These are phyloP conservation scores for Leistus spinibarbis DNA, from an alignment of 2,888 invertebrate genomes.

Conservation along the genomic window DNA sequence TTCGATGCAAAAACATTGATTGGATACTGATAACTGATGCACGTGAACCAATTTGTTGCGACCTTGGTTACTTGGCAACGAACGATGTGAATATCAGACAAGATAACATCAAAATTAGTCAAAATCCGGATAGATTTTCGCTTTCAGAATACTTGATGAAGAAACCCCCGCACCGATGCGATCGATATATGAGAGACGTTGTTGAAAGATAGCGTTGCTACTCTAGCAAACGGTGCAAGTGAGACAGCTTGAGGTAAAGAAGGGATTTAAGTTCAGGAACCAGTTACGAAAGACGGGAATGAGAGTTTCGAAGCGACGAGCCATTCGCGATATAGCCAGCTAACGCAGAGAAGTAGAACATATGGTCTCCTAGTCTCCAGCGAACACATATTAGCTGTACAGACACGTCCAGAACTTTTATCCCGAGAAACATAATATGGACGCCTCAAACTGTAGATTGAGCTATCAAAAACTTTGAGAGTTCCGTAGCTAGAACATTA, in stretches of 20 bases:
- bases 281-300: constrained; percentile 7
- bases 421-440: constrained; percentile 28
- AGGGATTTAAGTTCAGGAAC: constrained; percentile 8
- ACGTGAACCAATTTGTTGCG: neutral
- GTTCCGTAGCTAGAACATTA: constrained; percentile 39
- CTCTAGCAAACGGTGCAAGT: constrained; percentile 6
- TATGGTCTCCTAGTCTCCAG: constrained; percentile 40
- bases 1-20: too few species aligned
- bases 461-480: constrained; percentile 42
- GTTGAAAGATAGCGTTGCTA: neutral
- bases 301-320: constrained; percentile 25
- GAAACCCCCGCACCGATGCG: neutral
- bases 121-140: constrained; percentile 21
- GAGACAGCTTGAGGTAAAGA: constrained; percentile 8
- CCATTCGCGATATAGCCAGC: constrained; percentile 26
- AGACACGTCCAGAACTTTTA: constrained; percentile 47
- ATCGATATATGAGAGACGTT: neutral
- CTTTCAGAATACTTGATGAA: constrained; percentile 9
- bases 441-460: constrained; percentile 40
- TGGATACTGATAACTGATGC: neutral
- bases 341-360: constrained; percentile 32
- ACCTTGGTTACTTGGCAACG: neutral
- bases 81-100: neutral
- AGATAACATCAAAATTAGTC: constrained; percentile 32
- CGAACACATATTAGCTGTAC: constrained; percentile 53